Base-by-base conservation (phyloP, 2,113 vertebrate genomes). In the Poeciliopsis turrubarensis region DNA sequence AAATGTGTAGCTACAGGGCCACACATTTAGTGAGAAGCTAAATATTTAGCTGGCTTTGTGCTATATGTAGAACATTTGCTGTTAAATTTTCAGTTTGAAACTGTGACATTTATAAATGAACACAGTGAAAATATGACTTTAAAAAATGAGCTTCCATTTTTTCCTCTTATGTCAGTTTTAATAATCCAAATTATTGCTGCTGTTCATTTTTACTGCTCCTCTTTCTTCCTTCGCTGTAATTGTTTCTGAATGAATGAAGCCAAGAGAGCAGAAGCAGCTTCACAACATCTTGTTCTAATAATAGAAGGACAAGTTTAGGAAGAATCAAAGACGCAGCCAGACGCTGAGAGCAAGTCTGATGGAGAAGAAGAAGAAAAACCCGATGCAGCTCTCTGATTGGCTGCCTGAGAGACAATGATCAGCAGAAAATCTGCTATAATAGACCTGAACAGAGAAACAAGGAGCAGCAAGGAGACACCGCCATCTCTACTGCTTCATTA, bases 211-310 rank as follows among this genome's bases (percentile, higher is more conserved):
- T 15, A 15, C 13, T 3, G 1, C 39, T 15, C 39, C 51, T 25
- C 8, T 57, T n/a, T 17, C 44, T 47, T 47, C 44, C 51, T 57
- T 25, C 22, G 25, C 25, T 68, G 31, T 57, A 14, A 26, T 11
- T 13, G n/a, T 82, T 61, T 73, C 14, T 34, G 30, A 62, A 30
- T 67, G 70, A 10, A 68, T 64, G 60, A 75, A 92, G 87, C 66
- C 88, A 73, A 90, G 82, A 86, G 88, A 80, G 60, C 41, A 37
- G 75, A 73, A 89, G 83, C 87, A 79, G 84, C 86, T 85, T 78
- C 78, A 79, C 84, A 70, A 76, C 31, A 34, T 74, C 79, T 76
- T 60, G 70, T 78, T 83, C 83, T 86, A 87, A 86, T 79, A 85
- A 85, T 82, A 87, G 83, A 80, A 67, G 30, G 22, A 71, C 65